phyloP scores from a whole-genome alignment of 2,113 vertebrate genomes.

The Merops nubicus region DNA sequence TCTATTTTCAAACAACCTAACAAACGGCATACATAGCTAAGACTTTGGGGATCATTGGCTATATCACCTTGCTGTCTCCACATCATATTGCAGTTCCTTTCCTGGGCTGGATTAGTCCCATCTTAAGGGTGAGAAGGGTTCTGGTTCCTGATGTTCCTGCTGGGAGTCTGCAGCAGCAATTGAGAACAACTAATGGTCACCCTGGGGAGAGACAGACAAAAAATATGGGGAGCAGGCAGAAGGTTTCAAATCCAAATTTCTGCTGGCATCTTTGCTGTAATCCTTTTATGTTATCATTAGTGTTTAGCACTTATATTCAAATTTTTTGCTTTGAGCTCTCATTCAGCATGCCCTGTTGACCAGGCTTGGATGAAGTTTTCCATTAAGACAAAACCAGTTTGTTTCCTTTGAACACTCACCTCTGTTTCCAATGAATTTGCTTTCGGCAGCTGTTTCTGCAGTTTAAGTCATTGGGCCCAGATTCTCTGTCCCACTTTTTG shows the following conservation, averaged over 20 bases:
- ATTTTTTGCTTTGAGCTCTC: neutral
- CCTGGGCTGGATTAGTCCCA: neutral
- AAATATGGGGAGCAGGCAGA: rapidly evolving
- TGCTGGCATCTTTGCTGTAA: neutral
- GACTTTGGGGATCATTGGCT: neutral
- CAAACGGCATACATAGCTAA: neutral
- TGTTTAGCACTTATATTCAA: neutral
- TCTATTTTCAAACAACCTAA: neutral
- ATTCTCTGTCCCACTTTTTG: neutral
- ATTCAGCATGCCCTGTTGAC: neutral
- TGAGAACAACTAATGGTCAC: neutral
- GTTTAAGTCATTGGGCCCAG: neutral
- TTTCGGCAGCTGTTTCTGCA: neutral
- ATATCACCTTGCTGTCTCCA: neutral
- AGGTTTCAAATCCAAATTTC: neutral
- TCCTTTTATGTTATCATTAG: neutral
- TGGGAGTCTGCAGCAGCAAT: neutral
- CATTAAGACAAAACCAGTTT: neutral
- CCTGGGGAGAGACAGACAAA: neutral
- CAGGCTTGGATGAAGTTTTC: neutral
- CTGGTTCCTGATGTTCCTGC: rapidly evolving
- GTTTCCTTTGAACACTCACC: neutral
- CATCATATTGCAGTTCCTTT: neutral
- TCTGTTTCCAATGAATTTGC: neutral
- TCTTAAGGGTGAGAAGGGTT: neutral